Evolutionary conservation across 2,113 vertebrate species (phyloP), one percentile per base, ranked within the genome.

Genomic region (Paraplagusia blochii): DNA sequence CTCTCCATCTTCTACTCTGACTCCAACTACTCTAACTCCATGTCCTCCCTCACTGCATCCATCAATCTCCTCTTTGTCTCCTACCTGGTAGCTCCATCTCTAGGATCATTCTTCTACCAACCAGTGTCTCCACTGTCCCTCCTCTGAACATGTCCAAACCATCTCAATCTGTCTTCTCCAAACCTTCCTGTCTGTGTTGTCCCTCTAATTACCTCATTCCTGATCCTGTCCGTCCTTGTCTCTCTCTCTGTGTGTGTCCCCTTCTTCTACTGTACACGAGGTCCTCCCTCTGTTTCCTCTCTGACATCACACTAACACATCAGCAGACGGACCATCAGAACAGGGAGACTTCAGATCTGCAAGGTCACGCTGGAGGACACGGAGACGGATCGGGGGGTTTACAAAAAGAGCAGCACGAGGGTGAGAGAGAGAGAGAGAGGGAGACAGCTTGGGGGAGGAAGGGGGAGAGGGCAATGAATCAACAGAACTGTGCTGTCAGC

Each of bases 401-500:
- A 58, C 44, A 50, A 62, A 58, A 44, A 62, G 45, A 68, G 69
- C 45, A 39, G 18, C 42, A 43, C 44, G 58, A 79, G 81, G 73
- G 56, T 72, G 75, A 57, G 62, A n/a, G 47, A 53, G 50, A 77
- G 22, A 70, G 70, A 83, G 65, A 22, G 42, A 44, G 57, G n/a
- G 50, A 66, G 62, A 58, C 49, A 69, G 76, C 51, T 44, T 58
- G 60, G 55, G 71, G 69, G 69, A 71, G 60, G 6, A 29, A 29
- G 6, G 22, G 22, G 22, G 22, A 29, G 6, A 29, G 22, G 22
- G 22, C 46, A 60, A 66, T 85, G 74, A 81, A 80, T 85, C 84
- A 86, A 86, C 80, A 74, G 65, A 84, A 84, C 45, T 77, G 76
- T 82, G 74, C 66, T 52, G 76, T 88, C 81, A 84, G 84, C 82